Evolutionary conservation across 92 coral and sea anemone species (phyloP).

Genomic region (Ricordea florida): DNA sequence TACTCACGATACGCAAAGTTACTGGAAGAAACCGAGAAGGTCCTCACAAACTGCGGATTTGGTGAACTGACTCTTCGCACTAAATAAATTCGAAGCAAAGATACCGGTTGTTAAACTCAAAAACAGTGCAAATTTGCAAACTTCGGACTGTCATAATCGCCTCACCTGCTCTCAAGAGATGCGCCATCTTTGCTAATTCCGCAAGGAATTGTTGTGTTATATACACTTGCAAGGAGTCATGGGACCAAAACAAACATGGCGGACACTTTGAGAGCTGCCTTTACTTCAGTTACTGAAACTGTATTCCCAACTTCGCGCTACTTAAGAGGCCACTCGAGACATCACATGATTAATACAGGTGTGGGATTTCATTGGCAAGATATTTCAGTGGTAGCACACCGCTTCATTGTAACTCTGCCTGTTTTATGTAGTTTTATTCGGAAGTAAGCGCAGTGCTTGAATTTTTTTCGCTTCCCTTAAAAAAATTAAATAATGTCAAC

Average conservation of each 20-base stretch:
- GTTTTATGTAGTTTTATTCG: too few relatives aligned
- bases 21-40: conserved; percentile 26
- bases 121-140: not conserved
- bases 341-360: conserved; percentile 87
- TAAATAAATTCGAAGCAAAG: not conserved
- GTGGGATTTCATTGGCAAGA: not conserved
- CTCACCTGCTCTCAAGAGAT: conserved; percentile 54
- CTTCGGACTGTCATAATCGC: not conserved
- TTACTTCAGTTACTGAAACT: conserved; percentile 93
- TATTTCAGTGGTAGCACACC: too few relatives aligned
- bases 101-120: not conserved
- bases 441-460: too few relatives aligned
- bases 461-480: too few relatives aligned
- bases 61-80: conserved; percentile 5
- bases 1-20: conserved; percentile 22
- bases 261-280: conserved; percentile 81
- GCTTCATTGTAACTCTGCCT: too few relatives aligned
- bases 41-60: conserved; percentile 13
- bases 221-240: conserved; percentile 34
- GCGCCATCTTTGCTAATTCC: conserved; percentile 84
- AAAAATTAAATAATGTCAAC: too few relatives aligned
- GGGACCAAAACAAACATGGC: conserved; percentile 85
- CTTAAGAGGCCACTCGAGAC: conserved; percentile 71
- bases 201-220: conserved; percentile 30
- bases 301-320: conserved; percentile 91